Conservation (phyloP, 1,140 invertebrate genomes). For the Sinella curviseta region DNA sequence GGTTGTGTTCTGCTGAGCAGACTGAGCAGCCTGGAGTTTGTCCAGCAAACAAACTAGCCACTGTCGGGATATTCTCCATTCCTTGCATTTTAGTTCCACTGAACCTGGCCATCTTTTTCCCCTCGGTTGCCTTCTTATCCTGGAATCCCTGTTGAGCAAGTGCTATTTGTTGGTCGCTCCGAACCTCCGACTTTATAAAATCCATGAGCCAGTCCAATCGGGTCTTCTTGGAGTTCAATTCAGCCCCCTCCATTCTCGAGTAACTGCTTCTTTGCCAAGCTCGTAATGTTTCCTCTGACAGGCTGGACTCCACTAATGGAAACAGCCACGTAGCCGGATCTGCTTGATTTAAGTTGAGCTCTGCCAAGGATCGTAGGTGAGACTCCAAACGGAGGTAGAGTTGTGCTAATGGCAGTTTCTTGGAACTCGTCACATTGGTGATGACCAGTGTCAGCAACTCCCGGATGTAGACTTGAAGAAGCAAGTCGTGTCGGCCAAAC, state of each 20-base stretch:
- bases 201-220: constrained; percentile 1
- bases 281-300: constrained; percentile 16
- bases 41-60: background rate
- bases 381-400: constrained; percentile 45
- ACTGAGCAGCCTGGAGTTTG: background rate
- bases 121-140: background rate
- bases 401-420: background rate
- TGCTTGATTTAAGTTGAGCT: constrained; percentile 52
- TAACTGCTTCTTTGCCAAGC: constrained; percentile 3
- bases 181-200: constrained; percentile 8
- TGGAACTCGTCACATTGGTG: background rate
- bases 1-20: background rate
- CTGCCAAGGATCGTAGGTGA: constrained; percentile 52
- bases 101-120: background rate
- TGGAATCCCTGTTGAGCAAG: constrained; percentile 5
- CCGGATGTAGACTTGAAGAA: background rate
- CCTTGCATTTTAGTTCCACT: background rate
- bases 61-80: background rate
- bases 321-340: constrained; percentile 53
- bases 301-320: constrained; percentile 52
- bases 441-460: background rate
- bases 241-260: background rate
- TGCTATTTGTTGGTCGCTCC: background rate
- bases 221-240: background rate
- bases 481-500: background rate